Base-by-base conservation (phyloP, 2,888 invertebrate species). In the Megastigmus dorsalis region DNA sequence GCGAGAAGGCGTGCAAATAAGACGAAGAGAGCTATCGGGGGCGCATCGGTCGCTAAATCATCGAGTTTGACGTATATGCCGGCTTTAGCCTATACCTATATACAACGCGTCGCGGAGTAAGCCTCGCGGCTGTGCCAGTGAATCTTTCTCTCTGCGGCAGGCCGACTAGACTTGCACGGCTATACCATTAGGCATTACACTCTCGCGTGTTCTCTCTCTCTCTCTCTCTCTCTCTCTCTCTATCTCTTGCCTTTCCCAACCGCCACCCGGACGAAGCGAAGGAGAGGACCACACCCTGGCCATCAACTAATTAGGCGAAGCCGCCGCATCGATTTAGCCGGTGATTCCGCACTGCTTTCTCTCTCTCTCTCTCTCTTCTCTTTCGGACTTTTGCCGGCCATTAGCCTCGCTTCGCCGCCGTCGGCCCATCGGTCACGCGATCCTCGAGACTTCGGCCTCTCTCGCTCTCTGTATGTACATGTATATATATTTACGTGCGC, bases 261-360 rank as follows among this genome's bases (percentile, higher is more conserved):
- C n/a, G n/a, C n/a, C n/a, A n/a, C n/a, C n/a, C n/a, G n/a, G n/a
- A n/a, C n/a, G n/a, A n/a, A n/a, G n/a, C n/a, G n/a, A n/a, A n/a
- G n/a, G n/a, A n/a, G n/a, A 38, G 10, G 71, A 73, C 82, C 84
- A 79, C 84, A 79, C 85, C 85, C 82, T 78, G 73, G 78, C 80
- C 83, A 85, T 85, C 84, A 84, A 79, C 84, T 85, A 85, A 85
- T 85, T 85, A 84, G 79, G 23, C 20, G 9, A 13, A 45, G 65
- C 38, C 26, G 3, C 63, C 45, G 54, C 45, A 59, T 68, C 74
- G 74, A 68, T 65, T 68, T 66, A 10, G 48, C 13, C 54, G 9
- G n/a, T n/a, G n/a, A n/a, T n/a, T n/a, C n/a, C n/a, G n/a, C n/a
- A 15, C 2, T 6, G 23, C 4, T 28, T 43, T 28, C 7, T 5